Conservation (phyloP, 64 coral and sea anemone genomes). For the Hydrozoanthus tunicans region DNA sequence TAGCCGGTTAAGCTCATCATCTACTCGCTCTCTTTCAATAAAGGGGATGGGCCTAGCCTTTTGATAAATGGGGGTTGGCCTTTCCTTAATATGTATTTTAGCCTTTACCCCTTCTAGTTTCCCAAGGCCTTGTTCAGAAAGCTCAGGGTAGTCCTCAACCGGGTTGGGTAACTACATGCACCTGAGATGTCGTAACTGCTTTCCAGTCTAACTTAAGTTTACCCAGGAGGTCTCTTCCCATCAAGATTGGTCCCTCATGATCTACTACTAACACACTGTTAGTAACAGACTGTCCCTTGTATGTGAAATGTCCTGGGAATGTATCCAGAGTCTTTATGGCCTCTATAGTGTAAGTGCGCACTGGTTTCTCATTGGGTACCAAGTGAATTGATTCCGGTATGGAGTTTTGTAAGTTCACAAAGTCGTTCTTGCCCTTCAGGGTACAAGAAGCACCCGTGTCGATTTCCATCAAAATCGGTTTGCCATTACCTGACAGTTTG, state of each 20-base stretch:
- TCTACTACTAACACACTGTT: too few relatives aligned
- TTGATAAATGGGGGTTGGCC: slow-evolving; percentile 49
- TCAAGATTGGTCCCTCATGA: not conserved
- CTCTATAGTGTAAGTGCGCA: slow-evolving; percentile 33
- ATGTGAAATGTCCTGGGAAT: not conserved
- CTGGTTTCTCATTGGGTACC: slow-evolving; percentile 29
- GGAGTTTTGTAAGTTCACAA: slow-evolving; percentile 12
- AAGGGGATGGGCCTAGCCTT: slow-evolving; percentile 47
- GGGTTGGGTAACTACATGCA: slow-evolving; percentile 32
- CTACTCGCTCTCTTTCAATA: slow-evolving; percentile 43
- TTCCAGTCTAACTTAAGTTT: not conserved
- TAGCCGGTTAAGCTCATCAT: slow-evolving; percentile 40
- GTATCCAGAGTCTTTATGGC: slow-evolving; percentile 1
- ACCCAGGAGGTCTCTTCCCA: slow-evolving; percentile 38
- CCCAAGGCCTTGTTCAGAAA: slow-evolving; percentile 37
- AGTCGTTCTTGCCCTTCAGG: not conserved
- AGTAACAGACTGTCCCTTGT: too few relatives aligned
- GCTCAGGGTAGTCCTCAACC: slow-evolving; percentile 22
- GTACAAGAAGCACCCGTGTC: not conserved
- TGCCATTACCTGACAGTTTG: not conserved
- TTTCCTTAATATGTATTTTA: slow-evolving; percentile 58
- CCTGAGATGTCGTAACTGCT: slow-evolving; percentile 49
- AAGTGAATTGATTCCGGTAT: not conserved
- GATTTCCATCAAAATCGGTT: slow-evolving; percentile 2
- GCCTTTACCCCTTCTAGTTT: slow-evolving; percentile 48